These are phyloP conservation scores for Ectropis crepuscularia DNA, from an alignment of 2,888 invertebrate species.

Conservation along the genomic window DNA sequence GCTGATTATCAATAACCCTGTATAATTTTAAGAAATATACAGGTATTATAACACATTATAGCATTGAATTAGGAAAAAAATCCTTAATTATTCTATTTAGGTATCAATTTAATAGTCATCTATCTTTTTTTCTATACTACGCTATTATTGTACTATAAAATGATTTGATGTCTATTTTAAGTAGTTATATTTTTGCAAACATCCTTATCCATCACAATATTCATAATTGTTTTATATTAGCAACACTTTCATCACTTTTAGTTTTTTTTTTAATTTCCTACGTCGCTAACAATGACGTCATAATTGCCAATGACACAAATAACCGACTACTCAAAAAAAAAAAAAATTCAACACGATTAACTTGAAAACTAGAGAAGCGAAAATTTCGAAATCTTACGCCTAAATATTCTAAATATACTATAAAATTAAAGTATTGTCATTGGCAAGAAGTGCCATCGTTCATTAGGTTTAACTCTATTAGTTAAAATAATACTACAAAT, in stretches of 20 bases:
- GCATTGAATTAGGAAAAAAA: too few relatives aligned
- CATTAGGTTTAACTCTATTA: conserved; percentile 13
- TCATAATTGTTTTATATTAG: conserved; percentile 2
- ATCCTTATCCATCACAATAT: conserved; percentile 6
- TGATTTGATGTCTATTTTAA: conserved; percentile 2
- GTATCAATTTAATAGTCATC: not conserved
- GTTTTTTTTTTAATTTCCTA: conserved; percentile 6
- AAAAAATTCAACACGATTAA: conserved; percentile 3
- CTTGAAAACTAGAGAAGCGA: conserved; percentile 20
- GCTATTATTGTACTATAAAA: conserved; percentile 26
- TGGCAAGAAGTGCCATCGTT: conserved; percentile 62
- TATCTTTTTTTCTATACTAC: conserved; percentile 8
- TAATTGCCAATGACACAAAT: conserved; percentile 66
- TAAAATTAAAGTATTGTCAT: conserved; percentile 64
- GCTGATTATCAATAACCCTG: too few relatives aligned
- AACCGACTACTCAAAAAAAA: conserved; percentile 6
- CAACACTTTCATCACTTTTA: not conserved
- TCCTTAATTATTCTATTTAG: too few relatives aligned
- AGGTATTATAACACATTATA: too few relatives aligned
- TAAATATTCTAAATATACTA: conserved; percentile 35
- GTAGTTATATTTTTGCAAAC: conserved; percentile 13
- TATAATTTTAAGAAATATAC: too few relatives aligned
- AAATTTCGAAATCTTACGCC: conserved; percentile 34
- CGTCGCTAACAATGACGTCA: conserved; percentile 42
- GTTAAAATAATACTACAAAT: too few relatives aligned